phyloP scores from a whole-genome alignment of 1,140 invertebrate genomes.

The Yoshiicerus persimilis region DNA sequence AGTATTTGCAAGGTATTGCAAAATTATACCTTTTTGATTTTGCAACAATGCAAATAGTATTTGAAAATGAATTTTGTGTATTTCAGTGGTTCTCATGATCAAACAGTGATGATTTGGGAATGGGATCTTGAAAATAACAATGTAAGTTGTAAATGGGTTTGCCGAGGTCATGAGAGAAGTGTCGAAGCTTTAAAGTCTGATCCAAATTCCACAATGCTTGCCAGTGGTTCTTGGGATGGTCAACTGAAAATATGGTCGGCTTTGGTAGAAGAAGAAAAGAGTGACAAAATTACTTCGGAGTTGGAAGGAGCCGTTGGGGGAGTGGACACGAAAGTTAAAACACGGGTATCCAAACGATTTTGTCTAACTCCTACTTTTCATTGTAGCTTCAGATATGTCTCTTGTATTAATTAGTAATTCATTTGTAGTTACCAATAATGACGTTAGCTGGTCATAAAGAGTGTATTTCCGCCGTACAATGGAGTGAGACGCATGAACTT shows the following conservation, averaged over 20 bases:
- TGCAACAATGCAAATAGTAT: neutral
- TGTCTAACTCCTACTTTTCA: neutral
- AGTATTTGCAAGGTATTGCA: constrained; percentile 70
- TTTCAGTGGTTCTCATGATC: constrained; percentile 83
- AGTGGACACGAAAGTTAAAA: constrained; percentile 4
- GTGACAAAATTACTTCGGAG: constrained; percentile 3
- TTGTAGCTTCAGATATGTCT: neutral
- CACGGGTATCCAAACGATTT: neutral
- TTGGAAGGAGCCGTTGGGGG: constrained; percentile 23
- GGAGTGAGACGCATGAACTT: constrained; percentile 74
- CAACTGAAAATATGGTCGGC: constrained; percentile 63
- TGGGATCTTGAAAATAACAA: constrained; percentile 77
- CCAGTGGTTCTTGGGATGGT: constrained; percentile 89
- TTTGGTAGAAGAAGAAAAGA: neutral
- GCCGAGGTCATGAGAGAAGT: constrained; percentile 83
- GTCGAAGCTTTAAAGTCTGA: constrained; percentile 80
- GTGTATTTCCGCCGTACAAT: constrained; percentile 78
- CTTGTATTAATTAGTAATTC: neutral
- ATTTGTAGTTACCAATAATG: constrained; percentile 71
- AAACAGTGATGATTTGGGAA: constrained; percentile 87
- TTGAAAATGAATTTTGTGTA: neutral
- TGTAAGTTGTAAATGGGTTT: constrained; percentile 76
- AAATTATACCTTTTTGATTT: neutral
- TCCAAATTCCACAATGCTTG: constrained; percentile 66
- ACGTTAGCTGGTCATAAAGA: constrained; percentile 92